A percentile compares a stretch with the other conserved stretches of the same genome.
phyloP scores from a whole-genome alignment of 92 coral and sea anemone genomes.

The Epizoanthus ramosus region DNA sequence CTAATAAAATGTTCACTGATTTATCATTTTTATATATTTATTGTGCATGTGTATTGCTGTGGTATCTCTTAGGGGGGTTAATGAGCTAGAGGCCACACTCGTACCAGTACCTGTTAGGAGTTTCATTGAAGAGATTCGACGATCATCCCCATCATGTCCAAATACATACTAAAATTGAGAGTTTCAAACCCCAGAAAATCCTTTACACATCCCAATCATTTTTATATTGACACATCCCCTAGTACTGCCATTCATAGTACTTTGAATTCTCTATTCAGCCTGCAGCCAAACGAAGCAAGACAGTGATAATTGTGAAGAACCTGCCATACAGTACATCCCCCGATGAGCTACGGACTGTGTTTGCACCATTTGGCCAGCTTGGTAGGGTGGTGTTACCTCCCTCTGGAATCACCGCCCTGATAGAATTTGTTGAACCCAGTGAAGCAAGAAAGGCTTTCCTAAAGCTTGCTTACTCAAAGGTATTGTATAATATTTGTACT shows the following conservation, averaged over 20 bases:
- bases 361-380: conserved; percentile 87
- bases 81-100: too few relatives aligned
- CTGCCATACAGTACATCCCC: conserved; percentile 85
- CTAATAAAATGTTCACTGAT: too few relatives aligned
- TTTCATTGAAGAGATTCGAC: too few relatives aligned
- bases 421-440: conserved; percentile 87
- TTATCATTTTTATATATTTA: too few relatives aligned
- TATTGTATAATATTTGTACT: conserved; percentile 1
- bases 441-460: conserved; percentile 92
- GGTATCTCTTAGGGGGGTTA: too few relatives aligned
- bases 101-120: too few relatives aligned
- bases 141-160: too few relatives aligned
- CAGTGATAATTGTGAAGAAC: conserved; percentile 90
- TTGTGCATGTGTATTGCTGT: too few relatives aligned
- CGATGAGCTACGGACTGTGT: conserved; percentile 76
- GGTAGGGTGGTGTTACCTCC: conserved; percentile 88
- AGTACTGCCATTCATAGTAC: neutral
- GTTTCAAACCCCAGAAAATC: too few relatives aligned
- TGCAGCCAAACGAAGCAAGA: conserved; percentile 86
- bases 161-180: too few relatives aligned
- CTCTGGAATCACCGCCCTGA: conserved; percentile 90
- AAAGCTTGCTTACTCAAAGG: conserved; percentile 95
- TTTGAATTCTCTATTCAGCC: conserved; percentile 63
- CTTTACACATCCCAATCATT: too few relatives aligned
- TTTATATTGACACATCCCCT: too few relatives aligned